A percentile compares a stretch with the other conserved stretches of the same genome.
phyloP scores from a whole-genome alignment of 2,888 invertebrate genomes.

The Drosophila lutescens region DNA sequence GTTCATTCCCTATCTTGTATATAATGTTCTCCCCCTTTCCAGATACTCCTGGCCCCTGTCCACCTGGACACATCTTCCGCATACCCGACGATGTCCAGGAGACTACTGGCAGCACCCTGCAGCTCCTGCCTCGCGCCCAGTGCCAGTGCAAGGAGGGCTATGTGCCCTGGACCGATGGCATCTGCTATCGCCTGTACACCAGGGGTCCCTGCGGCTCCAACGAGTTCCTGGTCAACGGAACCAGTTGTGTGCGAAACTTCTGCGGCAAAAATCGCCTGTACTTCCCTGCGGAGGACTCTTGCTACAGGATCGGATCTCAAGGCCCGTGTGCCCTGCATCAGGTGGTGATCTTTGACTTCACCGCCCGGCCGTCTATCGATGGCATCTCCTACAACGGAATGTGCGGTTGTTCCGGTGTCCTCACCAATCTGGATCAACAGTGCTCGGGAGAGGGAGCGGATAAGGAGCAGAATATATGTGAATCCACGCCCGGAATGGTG shows the following conservation, averaged over 20 bases:
- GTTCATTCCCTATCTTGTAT: too few species aligned
- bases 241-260: constrained; percentile 89
- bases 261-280: constrained; percentile 91
- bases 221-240: constrained; percentile 89
- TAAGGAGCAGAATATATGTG: constrained; percentile 85
- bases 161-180: constrained; percentile 87
- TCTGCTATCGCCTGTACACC: constrained; percentile 92
- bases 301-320: constrained; percentile 91
- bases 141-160: constrained; percentile 90
- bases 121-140: constrained; percentile 84
- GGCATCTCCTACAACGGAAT: constrained; percentile 93
- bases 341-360: constrained; percentile 92
- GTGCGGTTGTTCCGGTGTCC: constrained; percentile 88
- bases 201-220: constrained; percentile 90
- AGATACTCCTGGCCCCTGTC: constrained; percentile 91
- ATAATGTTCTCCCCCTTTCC: constrained; percentile 36
- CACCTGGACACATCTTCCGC: constrained; percentile 89
- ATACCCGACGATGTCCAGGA: constrained; percentile 84
- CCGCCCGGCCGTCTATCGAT: constrained; percentile 90
- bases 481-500: constrained; percentile 87
- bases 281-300: constrained; percentile 89
- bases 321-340: constrained; percentile 91
- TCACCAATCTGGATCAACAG: constrained; percentile 83
- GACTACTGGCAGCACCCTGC: constrained; percentile 33
- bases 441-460: constrained; percentile 62